Conservation (phyloP, 2,797 vertebrate genomes). For the Ceyx erithaca region DNA sequence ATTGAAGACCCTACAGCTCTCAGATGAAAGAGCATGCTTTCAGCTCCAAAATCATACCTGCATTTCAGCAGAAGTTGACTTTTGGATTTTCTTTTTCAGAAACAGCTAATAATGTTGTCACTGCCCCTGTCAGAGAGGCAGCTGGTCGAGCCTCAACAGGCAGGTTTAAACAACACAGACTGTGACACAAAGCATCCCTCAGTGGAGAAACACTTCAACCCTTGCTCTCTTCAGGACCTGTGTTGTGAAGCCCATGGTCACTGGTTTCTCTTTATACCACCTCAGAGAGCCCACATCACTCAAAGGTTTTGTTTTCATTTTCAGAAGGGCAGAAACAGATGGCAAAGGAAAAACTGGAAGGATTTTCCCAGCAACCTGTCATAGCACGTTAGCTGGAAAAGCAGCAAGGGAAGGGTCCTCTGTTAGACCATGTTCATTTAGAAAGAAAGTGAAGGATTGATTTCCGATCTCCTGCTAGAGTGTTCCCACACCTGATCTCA, state of each 20-base stretch:
- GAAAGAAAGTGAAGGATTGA: slow-evolving; percentile 31
- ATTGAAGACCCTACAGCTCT: background rate
- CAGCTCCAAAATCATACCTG: background rate
- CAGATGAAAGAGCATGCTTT: background rate
- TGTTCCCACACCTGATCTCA: slow-evolving; percentile 25
- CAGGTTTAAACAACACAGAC: background rate
- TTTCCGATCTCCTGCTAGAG: slow-evolving; percentile 33
- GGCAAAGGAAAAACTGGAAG: background rate
- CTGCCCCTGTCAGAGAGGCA: background rate
- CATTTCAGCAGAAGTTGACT: background rate
- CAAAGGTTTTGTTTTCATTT: background rate
- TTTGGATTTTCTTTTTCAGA: background rate
- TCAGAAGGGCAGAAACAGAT: background rate
- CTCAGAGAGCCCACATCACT: background rate
- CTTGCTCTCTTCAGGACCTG: background rate
- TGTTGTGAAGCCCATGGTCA: rapidly evolving
- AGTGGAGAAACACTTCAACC: background rate
- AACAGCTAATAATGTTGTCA: background rate
- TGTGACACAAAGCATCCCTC: background rate
- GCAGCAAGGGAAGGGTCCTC: background rate
- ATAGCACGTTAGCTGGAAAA: background rate
- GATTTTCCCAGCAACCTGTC: background rate
- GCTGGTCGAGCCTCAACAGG: background rate
- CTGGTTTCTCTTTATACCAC: background rate
- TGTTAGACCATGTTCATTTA: background rate